These are phyloP conservation scores for Vireo altiloquus DNA, from an alignment of 2,113 vertebrate species.

Conservation along the genomic window DNA sequence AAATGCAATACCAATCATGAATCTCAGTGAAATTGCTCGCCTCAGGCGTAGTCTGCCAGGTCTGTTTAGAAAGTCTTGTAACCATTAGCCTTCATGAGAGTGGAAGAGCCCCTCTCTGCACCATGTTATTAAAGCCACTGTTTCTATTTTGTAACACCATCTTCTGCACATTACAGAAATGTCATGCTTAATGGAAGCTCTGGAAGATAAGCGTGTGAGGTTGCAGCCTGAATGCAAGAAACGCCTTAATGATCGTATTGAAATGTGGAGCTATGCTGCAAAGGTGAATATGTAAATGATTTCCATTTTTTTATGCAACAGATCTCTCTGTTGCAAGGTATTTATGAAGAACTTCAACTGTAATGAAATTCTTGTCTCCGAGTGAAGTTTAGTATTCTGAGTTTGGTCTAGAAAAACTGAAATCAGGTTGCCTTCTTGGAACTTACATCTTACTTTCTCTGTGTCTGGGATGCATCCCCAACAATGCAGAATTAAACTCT, in stretches of 20 bases:
- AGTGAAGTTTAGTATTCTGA: background rate
- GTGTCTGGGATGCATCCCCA: background rate
- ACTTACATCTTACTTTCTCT: background rate
- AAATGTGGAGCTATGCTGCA: slow-evolving; percentile 98
- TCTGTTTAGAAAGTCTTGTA: background rate
- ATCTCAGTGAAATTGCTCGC: background rate
- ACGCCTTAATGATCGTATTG: slow-evolving; percentile 93
- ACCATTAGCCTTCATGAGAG: background rate
- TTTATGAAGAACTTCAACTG: background rate
- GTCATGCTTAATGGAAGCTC: slow-evolving; percentile 96
- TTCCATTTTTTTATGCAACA: background rate
- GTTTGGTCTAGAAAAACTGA: background rate
- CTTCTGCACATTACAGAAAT: slow-evolving; percentile 79
- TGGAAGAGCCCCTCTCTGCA: background rate
- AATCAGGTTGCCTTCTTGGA: background rate
- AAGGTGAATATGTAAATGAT: slow-evolving; percentile 75
- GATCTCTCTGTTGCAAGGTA: background rate
- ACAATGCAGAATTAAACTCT: background rate
- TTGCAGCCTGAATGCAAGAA: slow-evolving; percentile 98
- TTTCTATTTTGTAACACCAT: background rate
- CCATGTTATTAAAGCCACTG: background rate
- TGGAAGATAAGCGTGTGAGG: slow-evolving; percentile 94
- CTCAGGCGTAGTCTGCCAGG: background rate
- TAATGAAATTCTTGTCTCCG: background rate
- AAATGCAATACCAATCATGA: background rate